Conservation (phyloP, 2,797 vertebrate genomes). For the Anomalospiza imberbis region DNA sequence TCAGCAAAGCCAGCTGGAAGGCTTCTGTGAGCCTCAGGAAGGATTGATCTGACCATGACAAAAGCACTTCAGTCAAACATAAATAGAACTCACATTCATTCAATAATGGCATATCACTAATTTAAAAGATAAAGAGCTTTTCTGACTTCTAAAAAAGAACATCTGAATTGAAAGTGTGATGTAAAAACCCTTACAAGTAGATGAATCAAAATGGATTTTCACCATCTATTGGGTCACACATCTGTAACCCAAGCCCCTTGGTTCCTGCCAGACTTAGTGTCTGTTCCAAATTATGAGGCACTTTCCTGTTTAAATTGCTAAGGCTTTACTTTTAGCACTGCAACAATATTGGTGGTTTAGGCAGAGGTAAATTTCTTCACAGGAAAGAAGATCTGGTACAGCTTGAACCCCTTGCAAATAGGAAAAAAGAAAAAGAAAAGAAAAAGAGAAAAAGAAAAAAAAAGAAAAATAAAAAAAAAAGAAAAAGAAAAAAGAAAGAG, state of each 20-base stretch:
- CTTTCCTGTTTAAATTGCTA: not conserved
- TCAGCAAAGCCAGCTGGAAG: not conserved
- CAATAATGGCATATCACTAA: not conserved
- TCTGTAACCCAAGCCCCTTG: not conserved
- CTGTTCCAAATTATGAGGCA: not conserved
- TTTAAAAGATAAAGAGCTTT: constrained; percentile 6
- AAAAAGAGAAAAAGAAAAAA: not conserved
- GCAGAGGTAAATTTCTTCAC: not conserved
- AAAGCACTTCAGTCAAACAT: not conserved
- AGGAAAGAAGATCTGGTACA: not conserved
- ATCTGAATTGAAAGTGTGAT: not conserved
- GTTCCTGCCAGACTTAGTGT: not conserved
- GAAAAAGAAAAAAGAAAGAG: not conserved
- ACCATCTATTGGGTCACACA: not conserved
- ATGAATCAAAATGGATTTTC: not conserved
- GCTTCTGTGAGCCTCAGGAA: not conserved
- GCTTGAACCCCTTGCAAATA: not conserved
- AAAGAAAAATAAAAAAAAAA: not conserved
- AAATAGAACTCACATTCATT: not conserved
- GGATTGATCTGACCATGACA: not conserved
- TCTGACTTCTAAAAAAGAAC: not conserved
- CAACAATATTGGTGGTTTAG: not conserved
- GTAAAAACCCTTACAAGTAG: not conserved
- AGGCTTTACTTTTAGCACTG: not conserved
- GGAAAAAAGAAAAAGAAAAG: not conserved